phyloP scores from a whole-genome alignment of 2,888 invertebrate genomes.

The Eupithecia subfuscata region DNA sequence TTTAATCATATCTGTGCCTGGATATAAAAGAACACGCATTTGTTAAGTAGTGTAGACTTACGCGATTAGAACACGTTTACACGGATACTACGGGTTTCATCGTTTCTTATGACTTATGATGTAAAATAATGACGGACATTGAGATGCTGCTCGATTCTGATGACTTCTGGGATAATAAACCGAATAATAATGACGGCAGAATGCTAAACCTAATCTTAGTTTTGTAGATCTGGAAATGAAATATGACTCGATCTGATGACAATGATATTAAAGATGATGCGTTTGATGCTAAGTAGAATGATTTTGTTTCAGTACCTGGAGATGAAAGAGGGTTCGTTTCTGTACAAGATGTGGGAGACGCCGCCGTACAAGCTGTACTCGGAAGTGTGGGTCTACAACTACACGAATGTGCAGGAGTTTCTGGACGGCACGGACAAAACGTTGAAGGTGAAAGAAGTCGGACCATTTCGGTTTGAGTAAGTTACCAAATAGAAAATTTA shows the following conservation, averaged over 20 bases:
- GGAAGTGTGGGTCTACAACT: slow-evolving; percentile 90
- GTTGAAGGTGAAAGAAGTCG: slow-evolving; percentile 88
- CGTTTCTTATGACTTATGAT: too few relatives aligned
- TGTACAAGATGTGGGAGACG: slow-evolving; percentile 87
- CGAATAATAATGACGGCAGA: not conserved
- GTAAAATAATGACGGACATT: too few relatives aligned
- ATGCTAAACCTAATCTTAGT: not conserved
- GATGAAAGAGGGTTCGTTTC: slow-evolving; percentile 85
- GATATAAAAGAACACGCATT: too few relatives aligned
- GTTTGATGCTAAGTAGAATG: not conserved
- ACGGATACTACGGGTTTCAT: too few relatives aligned
- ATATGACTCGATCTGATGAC: not conserved
- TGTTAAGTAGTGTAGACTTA: too few relatives aligned
- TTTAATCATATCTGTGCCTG: not conserved
- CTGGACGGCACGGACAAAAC: slow-evolving; percentile 85
- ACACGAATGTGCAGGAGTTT: slow-evolving; percentile 90
- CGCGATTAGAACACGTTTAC: too few relatives aligned
- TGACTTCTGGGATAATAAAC: too few relatives aligned
- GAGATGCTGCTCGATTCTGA: too few relatives aligned
- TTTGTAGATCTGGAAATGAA: not conserved
- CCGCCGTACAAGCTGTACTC: slow-evolving; percentile 89
- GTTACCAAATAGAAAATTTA: slow-evolving; percentile 45
- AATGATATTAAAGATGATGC: not conserved
- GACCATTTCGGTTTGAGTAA: slow-evolving; percentile 93
- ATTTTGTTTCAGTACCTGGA: slow-evolving; percentile 73